Evolutionary conservation across 1,140 invertebrate genomes (phyloP).

Genomic region (Ostrea denselamellosa): DNA sequence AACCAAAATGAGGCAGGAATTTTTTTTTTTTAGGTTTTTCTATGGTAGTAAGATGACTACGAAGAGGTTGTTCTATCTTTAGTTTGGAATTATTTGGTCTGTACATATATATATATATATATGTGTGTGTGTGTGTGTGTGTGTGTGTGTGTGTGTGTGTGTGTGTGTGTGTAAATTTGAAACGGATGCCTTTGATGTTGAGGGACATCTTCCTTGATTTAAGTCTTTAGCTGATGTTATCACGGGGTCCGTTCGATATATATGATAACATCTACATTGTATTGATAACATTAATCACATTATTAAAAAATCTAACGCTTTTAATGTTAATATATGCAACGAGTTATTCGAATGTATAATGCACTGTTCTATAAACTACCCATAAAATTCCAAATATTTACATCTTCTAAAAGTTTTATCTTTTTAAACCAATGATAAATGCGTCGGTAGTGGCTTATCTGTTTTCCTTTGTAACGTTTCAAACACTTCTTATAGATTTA

Average conservation of each 20-base stretch:
- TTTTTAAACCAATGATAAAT: slow-evolving; percentile 30
- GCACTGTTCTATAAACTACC: slow-evolving; percentile 19
- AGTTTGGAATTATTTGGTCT: slow-evolving; percentile 21
- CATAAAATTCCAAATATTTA: slow-evolving; percentile 37
- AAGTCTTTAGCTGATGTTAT: slow-evolving; percentile 14
- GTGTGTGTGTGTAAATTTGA: slow-evolving; percentile 21
- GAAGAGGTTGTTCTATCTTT: not conserved
- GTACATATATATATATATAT: not conserved
- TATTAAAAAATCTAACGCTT: slow-evolving; percentile 34
- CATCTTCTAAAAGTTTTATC: slow-evolving; percentile 37
- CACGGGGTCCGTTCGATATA: not conserved
- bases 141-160: too few relatives aligned
- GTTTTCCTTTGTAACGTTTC: slow-evolving; percentile 27
- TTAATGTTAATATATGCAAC: slow-evolving; percentile 36
- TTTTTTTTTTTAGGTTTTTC: too few relatives aligned
- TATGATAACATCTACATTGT: slow-evolving; percentile 25
- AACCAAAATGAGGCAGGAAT: not conserved
- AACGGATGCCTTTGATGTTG: not conserved
- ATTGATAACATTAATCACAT: slow-evolving; percentile 37
- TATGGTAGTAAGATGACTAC: not conserved
- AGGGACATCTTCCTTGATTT: not conserved
- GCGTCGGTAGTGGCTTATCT: slow-evolving; percentile 22
- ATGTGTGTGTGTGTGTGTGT: too few relatives aligned
- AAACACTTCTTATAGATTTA: slow-evolving; percentile 34
- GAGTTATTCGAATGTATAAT: slow-evolving; percentile 30